Conservation (phyloP, 2,113 vertebrate species). For the Sinocyclocheilus grahami region DNA sequence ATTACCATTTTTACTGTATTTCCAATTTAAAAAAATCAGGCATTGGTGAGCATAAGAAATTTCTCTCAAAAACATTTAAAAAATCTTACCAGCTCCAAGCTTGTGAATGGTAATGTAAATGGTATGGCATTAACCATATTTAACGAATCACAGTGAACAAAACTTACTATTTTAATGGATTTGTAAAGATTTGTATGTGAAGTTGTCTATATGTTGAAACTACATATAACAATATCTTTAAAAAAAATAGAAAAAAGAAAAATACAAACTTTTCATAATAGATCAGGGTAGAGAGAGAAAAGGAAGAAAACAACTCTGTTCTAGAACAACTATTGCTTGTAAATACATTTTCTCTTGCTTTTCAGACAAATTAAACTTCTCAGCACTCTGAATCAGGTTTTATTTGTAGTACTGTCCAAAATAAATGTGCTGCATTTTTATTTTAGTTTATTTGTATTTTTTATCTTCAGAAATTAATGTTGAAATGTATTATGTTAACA, state of each 20-base stretch:
- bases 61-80: background rate
- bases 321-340: constrained; percentile 8
- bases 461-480: background rate
- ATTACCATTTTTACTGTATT: too few relatives aligned
- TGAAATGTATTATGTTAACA: background rate
- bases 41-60: background rate
- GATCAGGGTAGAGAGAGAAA: background rate
- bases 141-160: background rate
- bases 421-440: background rate
- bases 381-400: background rate
- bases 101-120: background rate
- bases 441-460: background rate
- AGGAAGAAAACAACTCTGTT: constrained; percentile 25
- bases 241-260: too few relatives aligned
- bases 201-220: background rate
- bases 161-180: background rate
- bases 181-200: background rate
- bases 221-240: background rate
- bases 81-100: background rate
- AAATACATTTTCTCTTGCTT: constrained; percentile 49
- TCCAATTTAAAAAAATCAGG: too few relatives aligned
- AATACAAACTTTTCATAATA: background rate
- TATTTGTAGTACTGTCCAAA: background rate
- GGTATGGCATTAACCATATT: too few relatives aligned
- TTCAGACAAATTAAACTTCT: constrained; percentile 30